A percentile compares a stretch with the other conserved stretches of the same genome.
Conservation (phyloP, 2,113 vertebrate genomes). For the Oxyura jamaicensis region DNA sequence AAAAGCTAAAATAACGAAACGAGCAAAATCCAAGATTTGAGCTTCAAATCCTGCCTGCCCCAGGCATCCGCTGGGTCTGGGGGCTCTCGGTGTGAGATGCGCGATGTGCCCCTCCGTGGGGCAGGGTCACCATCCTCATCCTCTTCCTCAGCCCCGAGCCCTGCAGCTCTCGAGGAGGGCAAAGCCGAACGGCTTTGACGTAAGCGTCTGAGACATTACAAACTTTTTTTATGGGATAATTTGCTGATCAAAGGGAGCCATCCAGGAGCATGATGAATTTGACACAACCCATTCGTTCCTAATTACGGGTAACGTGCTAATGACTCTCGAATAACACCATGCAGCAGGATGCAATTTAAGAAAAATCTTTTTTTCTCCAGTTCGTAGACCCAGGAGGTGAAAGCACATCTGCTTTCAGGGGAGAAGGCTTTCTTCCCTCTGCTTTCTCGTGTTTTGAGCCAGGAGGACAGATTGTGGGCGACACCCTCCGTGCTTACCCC, state of each 20-base stretch:
- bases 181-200: not conserved
- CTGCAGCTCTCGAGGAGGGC: not conserved
- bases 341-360: not conserved
- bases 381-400: not conserved
- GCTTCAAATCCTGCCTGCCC: not conserved
- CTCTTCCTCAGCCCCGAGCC: not conserved
- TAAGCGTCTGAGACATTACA: not conserved
- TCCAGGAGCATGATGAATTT: constrained; percentile 14
- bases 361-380: not conserved
- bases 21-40: not conserved
- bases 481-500: not conserved
- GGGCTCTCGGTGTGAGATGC: not conserved
- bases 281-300: constrained; percentile 27
- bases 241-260: constrained; percentile 20
- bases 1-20: not conserved
- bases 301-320: not conserved
- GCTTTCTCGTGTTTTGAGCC: not conserved
- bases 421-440: not conserved
- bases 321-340: not conserved
- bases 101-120: accelerated
- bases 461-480: not conserved
- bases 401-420: not conserved
- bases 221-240: constrained; percentile 10
- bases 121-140: not conserved
- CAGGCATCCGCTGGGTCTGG: not conserved